Conservation (phyloP, 2,113 vertebrate species). For the Bubalus kerabau region DNA sequence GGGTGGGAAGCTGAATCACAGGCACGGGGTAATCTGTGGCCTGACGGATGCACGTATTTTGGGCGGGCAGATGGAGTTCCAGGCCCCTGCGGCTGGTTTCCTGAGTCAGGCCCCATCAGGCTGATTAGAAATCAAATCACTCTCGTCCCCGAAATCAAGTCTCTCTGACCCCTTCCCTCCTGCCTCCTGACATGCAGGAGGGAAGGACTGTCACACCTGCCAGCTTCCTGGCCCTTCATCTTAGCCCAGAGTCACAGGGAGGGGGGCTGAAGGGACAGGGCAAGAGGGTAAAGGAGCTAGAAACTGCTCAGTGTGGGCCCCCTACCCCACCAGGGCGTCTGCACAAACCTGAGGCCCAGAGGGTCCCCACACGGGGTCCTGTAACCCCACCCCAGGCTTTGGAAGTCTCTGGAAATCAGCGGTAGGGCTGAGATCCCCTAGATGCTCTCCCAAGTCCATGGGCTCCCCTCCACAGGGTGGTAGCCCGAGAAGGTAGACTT, state of each 20-base stretch:
- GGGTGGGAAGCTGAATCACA: not conserved
- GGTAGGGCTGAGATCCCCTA: not conserved
- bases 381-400: not conserved
- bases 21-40: not conserved
- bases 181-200: not conserved
- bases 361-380: not conserved
- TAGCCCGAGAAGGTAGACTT: fast-evolving
- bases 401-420: not conserved
- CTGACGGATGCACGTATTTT: not conserved
- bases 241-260: not conserved
- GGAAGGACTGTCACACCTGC: not conserved
- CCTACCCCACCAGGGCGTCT: not conserved
- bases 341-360: not conserved
- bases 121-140: not conserved
- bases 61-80: not conserved
- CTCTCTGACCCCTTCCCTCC: not conserved
- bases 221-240: not conserved
- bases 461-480: not conserved
- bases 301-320: not conserved
- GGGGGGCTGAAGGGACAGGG: not conserved
- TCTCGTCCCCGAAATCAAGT: not conserved
- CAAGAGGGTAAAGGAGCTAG: not conserved
- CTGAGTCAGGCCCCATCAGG: not conserved
- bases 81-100: not conserved
- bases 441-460: not conserved